phyloP scores from a whole-genome alignment of 2,797 vertebrate genomes.

The Chloroceryle inda region DNA sequence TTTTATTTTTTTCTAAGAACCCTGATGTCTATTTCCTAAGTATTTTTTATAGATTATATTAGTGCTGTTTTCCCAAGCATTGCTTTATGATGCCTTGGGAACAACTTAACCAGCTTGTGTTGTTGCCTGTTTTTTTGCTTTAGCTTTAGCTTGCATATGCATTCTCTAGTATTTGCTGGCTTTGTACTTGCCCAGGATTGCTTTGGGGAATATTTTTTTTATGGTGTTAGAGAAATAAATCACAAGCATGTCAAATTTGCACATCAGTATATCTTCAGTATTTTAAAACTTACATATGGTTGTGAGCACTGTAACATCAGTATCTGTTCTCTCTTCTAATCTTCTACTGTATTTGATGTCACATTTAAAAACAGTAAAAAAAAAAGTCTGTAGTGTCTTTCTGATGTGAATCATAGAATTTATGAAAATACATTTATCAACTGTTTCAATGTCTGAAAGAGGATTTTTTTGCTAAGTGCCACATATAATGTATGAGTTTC shows the following conservation, averaged over 20 bases:
- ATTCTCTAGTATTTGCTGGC: not conserved
- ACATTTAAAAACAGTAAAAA: not conserved
- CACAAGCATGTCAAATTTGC: not conserved
- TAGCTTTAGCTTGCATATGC: not conserved
- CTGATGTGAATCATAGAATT: not conserved
- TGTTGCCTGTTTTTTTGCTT: not conserved
- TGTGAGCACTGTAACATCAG: not conserved
- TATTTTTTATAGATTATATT: not conserved
- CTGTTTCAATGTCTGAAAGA: not conserved
- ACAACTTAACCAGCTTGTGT: not conserved
- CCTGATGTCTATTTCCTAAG: not conserved
- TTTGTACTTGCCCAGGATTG: not conserved
- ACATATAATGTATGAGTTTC: not conserved
- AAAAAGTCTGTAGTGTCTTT: not conserved
- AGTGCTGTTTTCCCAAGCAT: not conserved
- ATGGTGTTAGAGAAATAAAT: not conserved
- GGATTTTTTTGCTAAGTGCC: not conserved
- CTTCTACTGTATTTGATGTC: not conserved
- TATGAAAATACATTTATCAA: not conserved
- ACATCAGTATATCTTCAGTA: not conserved
- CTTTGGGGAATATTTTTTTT: not conserved
- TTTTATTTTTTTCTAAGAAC: not conserved
- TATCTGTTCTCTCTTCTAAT: not conserved
- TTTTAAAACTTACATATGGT: not conserved
- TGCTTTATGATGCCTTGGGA: not conserved